These are phyloP conservation scores for Crypturellus undulatus DNA, from an alignment of 2,113 vertebrate genomes.

Conservation along the genomic window DNA sequence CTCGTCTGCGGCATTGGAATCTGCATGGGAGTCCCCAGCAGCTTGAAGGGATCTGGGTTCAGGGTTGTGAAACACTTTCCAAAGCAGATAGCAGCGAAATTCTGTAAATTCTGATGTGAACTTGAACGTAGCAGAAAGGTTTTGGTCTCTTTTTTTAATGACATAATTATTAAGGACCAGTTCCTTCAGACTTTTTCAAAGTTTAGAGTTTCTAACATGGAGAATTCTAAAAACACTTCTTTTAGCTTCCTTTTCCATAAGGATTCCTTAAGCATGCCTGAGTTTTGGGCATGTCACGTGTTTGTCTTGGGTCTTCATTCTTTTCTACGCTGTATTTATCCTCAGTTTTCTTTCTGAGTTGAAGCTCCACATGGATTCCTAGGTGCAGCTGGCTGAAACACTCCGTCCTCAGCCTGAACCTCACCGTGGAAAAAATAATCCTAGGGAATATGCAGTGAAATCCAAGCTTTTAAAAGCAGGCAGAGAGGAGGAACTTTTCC, in stretches of 20 bases:
- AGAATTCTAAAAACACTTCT: neutral
- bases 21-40: neutral
- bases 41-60: neutral
- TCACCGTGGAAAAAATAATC: neutral
- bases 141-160: neutral
- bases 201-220: neutral
- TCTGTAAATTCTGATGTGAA: neutral
- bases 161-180: neutral
- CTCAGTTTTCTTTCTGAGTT: neutral
- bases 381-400: accelerated
- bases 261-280: neutral
- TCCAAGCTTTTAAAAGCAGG: neutral
- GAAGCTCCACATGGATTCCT: neutral
- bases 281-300: neutral
- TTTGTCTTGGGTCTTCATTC: neutral
- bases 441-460: neutral
- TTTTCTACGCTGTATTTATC: neutral
- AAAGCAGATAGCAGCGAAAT: neutral
- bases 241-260: neutral
- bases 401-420: neutral
- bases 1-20: neutral
- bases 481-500: neutral
- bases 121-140: neutral
- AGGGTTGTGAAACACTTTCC: neutral
- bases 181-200: neutral